These are phyloP conservation scores for Cyanoliseus patagonus DNA, from an alignment of 2,113 vertebrate species.

Conservation along the genomic window DNA sequence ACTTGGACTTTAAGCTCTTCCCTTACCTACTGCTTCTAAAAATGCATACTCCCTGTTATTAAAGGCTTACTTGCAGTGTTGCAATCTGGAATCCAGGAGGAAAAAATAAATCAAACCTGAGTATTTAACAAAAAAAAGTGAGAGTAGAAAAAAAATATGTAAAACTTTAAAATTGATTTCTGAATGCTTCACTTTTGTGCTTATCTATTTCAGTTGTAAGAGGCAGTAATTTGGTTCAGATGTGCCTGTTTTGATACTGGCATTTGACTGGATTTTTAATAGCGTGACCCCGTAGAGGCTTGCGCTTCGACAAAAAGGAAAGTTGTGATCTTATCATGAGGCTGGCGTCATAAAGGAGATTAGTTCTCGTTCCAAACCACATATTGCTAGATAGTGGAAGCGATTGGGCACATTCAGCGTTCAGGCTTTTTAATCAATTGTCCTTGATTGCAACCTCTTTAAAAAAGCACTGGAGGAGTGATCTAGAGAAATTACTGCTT, in stretches of 20 bases:
- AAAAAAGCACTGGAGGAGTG: not conserved
- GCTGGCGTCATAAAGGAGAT: not conserved
- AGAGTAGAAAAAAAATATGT: not conserved
- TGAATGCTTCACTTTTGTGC: not conserved
- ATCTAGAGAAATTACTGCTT: not conserved
- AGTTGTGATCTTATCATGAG: not conserved
- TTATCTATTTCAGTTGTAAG: not conserved
- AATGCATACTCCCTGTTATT: not conserved
- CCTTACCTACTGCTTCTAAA: not conserved
- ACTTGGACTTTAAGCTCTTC: not conserved
- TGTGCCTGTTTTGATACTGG: not conserved
- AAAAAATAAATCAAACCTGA: not conserved
- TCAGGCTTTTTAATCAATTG: not conserved
- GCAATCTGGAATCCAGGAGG: not conserved
- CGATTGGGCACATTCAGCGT: not conserved
- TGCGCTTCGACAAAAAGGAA: not conserved
- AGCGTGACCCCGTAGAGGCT: not conserved
- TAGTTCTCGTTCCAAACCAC: not conserved
- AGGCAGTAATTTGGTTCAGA: slow-evolving; percentile 13
- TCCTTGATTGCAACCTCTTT: not conserved
- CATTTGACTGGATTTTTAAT: not conserved
- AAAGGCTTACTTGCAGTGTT: not conserved
- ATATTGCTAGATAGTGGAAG: not conserved
- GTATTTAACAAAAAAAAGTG: not conserved
- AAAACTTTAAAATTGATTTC: not conserved